A percentile compares a stretch with the other conserved stretches of the same genome.
These are phyloP conservation scores for Lepeophtheirus salmonis DNA, from an alignment of 1,140 invertebrate species.

Conservation along the genomic window DNA sequence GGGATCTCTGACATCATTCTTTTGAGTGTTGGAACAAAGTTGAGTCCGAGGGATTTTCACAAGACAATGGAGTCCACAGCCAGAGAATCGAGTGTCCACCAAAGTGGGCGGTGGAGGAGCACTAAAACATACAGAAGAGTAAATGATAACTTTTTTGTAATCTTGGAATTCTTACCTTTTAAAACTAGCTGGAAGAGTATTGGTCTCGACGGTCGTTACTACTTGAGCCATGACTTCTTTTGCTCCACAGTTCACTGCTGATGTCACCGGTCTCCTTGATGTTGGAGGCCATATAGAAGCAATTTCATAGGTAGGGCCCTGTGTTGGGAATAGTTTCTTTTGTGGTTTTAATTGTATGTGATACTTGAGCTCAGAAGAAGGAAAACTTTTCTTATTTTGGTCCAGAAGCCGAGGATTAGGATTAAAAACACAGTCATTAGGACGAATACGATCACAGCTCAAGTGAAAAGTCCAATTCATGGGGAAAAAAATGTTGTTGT, in stretches of 20 bases:
- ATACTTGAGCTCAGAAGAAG: neutral
- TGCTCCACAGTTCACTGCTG: neutral
- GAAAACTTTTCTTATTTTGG: neutral
- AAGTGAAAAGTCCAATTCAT: conserved; percentile 18
- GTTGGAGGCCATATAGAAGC: neutral
- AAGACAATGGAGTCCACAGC: conserved; percentile 9
- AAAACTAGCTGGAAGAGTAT: neutral
- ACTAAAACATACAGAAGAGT: neutral
- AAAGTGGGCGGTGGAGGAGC: neutral
- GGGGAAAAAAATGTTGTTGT: conserved; percentile 15
- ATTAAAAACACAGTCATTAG: conserved; percentile 8
- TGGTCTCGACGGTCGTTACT: neutral
- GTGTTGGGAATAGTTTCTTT: too few relatives aligned
- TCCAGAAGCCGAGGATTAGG: neutral
- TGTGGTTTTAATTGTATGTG: too few relatives aligned
- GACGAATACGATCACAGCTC: conserved; percentile 8
- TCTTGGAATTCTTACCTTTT: too few relatives aligned
- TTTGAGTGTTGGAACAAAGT: conserved; percentile 10
- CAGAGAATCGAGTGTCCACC: conserved; percentile 13
- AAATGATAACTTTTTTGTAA: neutral
- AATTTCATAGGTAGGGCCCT: conserved; percentile 2
- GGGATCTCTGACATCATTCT: conserved; percentile 2
- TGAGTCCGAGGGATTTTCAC: conserved; percentile 4
- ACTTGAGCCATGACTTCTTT: conserved; percentile 8
- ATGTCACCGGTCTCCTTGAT: neutral